Conservation (phyloP, 2,888 invertebrate genomes). For the Lysandra bellargus region DNA sequence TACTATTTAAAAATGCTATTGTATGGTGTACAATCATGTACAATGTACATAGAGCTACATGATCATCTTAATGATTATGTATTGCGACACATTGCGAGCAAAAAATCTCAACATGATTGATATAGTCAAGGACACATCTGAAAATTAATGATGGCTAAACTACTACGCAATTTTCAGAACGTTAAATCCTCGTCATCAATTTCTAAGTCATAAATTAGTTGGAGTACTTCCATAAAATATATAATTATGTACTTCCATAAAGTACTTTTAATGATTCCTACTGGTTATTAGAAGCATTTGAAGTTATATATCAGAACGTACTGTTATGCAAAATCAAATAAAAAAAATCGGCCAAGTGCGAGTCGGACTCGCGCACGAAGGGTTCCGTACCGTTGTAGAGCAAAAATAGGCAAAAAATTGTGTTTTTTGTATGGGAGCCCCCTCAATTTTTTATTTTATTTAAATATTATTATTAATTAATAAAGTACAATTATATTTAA, state of each 20-base stretch:
- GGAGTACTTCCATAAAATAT: not conserved
- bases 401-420: too few species aligned
- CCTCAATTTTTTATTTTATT: too few species aligned
- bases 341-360: too few species aligned
- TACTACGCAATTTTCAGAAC: conserved; percentile 17
- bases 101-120: not conserved
- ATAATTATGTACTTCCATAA: not conserved
- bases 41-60: not conserved
- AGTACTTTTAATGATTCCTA: not conserved
- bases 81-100: not conserved
- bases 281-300: not conserved
- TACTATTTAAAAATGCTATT: not conserved
- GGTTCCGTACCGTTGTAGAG: too few species aligned
- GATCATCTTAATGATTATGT: not conserved
- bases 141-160: not conserved
- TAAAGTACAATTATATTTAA: too few species aligned
- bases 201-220: conserved; percentile 1
- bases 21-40: not conserved
- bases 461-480: too few species aligned
- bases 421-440: too few species aligned
- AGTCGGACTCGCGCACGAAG: too few species aligned
- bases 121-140: conserved; percentile 3
- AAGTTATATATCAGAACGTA: not conserved
- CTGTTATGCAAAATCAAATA: too few species aligned
- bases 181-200: not conserved